A percentile compares a stretch with the other conserved stretches of the same genome.
Conservation (phyloP, 2,888 invertebrate species). For the Sphecodes monilicornis region DNA sequence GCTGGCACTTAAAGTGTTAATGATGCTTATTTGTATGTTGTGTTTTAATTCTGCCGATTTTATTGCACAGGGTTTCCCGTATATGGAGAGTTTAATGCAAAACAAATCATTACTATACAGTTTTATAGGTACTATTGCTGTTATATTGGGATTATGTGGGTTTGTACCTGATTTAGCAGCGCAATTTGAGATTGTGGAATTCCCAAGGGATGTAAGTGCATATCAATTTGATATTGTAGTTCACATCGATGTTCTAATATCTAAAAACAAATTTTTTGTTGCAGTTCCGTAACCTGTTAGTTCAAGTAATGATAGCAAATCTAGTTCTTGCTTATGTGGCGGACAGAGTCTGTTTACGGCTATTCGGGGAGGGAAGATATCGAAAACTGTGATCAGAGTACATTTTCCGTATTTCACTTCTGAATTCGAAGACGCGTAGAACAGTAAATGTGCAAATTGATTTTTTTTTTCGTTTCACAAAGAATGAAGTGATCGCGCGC, state of each 20-base stretch:
- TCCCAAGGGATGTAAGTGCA: slow-evolving; percentile 93
- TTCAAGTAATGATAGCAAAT: slow-evolving; percentile 93
- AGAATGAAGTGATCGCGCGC: slow-evolving; percentile 19
- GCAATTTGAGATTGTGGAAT: slow-evolving; percentile 98
- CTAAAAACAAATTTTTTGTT: slow-evolving; percentile 70
- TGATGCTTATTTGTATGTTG: not conserved
- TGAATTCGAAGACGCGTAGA: slow-evolving; percentile 45
- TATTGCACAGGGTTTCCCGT: slow-evolving; percentile 95
- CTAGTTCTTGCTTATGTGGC: slow-evolving; percentile 93
- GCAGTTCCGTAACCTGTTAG: slow-evolving; percentile 95
- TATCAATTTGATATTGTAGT: not conserved
- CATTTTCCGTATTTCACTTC: slow-evolving; percentile 31
- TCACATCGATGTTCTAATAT: slow-evolving; percentile 32
- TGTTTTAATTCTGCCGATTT: slow-evolving; percentile 38
- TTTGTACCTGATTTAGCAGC: slow-evolving; percentile 93
- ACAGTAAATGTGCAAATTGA: slow-evolving; percentile 49
- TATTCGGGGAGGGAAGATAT: slow-evolving; percentile 92
- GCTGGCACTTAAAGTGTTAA: not conserved
- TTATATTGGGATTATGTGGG: slow-evolving; percentile 93
- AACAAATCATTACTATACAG: slow-evolving; percentile 97
- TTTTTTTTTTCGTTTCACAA: slow-evolving; percentile 61
- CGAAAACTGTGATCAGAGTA: slow-evolving; percentile 79
- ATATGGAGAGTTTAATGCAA: slow-evolving; percentile 97
- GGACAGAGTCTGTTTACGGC: slow-evolving; percentile 93
- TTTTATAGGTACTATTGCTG: slow-evolving; percentile 92